Percentiles rank a stretch among this genome's conserved stretches.
These are phyloP conservation scores for Macrobrachium rosenbergii DNA, from an alignment of 1,140 invertebrate species.

Conservation along the genomic window DNA sequence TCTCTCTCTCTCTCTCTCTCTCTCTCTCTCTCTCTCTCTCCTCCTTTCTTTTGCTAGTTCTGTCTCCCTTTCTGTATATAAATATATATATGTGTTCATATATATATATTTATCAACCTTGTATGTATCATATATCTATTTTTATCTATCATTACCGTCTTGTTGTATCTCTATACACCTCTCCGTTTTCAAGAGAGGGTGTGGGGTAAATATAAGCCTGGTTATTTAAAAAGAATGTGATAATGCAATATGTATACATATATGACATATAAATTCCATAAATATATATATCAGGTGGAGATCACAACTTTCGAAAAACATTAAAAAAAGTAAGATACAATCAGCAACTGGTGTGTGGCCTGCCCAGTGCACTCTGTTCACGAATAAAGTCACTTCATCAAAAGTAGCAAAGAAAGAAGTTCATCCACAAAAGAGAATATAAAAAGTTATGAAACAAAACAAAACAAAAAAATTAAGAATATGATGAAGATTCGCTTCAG, in stretches of 20 bases:
- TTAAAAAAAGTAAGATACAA: no score
- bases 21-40: no score
- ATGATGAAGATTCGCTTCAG: slow-evolving; percentile 52
- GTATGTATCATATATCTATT: slow-evolving; percentile 11
- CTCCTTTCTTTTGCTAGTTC: no score
- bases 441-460: neutral
- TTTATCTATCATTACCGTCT: neutral
- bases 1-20: no score
- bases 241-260: neutral
- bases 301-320: neutral
- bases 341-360: slow-evolving; percentile 25
- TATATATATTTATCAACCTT: slow-evolving; percentile 27
- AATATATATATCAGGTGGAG: slow-evolving; percentile 15
- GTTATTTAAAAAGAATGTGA: neutral
- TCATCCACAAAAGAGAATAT: neutral
- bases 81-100: slow-evolving; percentile 29
- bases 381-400: neutral
- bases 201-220: no score
- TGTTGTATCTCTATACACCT: no score
- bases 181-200: no score
- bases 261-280: neutral
- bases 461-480: neutral
- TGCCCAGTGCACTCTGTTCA: slow-evolving; percentile 6
- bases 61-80: neutral
- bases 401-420: neutral